Conservation (phyloP, 2,888 invertebrate species). For the Blomia tropicalis region DNA sequence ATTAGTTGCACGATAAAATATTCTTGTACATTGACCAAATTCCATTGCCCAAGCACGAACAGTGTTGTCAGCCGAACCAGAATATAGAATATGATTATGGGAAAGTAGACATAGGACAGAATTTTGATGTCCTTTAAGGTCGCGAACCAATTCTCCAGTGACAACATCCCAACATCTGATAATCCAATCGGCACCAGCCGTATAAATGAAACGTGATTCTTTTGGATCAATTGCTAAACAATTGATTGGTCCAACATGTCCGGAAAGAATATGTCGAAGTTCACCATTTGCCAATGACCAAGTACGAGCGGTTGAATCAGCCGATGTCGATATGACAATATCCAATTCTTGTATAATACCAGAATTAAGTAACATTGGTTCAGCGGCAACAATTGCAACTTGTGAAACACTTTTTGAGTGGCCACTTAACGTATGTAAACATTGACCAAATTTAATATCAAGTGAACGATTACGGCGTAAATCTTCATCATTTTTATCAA, state of each 20-base stretch:
- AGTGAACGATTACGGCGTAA: no score
- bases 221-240: conserved; percentile 38
- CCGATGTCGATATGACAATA: conserved; percentile 39
- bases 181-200: conserved; percentile 39
- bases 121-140: conserved; percentile 38
- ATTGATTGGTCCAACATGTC: conserved; percentile 39
- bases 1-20: conserved; percentile 39
- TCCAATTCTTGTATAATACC: conserved; percentile 32
- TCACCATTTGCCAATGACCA: conserved; percentile 41
- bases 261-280: conserved; percentile 33
- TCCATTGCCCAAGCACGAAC: conserved; percentile 41
- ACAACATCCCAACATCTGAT: conserved; percentile 39
- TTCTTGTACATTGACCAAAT: conserved; percentile 40
- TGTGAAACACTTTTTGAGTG: conserved; percentile 41
- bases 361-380: conserved; percentile 24
- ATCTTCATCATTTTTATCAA: no score
- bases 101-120: conserved; percentile 39
- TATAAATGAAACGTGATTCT: conserved; percentile 37
- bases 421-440: conserved; percentile 32
- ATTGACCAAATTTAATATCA: conserved; percentile 8
- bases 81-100: conserved; percentile 40
- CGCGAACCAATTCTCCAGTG: conserved; percentile 36
- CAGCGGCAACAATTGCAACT: conserved; percentile 38
- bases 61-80: conserved; percentile 40
- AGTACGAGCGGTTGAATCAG: conserved; percentile 38